Base-by-base conservation (phyloP, 2,797 vertebrate genomes). In the Eulemur mongoz region DNA sequence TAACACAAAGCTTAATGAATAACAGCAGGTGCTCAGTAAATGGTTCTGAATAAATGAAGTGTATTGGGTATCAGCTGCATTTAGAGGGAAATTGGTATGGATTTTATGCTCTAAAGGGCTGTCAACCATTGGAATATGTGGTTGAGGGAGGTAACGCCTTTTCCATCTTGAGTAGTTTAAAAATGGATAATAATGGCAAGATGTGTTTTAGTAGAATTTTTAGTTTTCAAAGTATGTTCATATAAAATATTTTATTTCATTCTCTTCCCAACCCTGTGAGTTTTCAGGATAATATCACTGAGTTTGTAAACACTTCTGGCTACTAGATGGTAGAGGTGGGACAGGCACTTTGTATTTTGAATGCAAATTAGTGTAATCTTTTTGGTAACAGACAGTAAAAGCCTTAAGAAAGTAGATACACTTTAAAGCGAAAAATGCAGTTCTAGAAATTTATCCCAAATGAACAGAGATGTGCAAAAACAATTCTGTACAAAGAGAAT, bases 171-270 rank as follows among this genome's bases (percentile, higher is more conserved):
- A 10, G 40, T 93, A 25, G 15, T 72, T 83, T 75, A 93, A 92
- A 93, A 59, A 89, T 54, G 32, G 43, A 27, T 78, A 84, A 87
- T 63, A 79, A 93, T 27, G 22, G 15, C 4, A 83, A 45, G 27
- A 4, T 12, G 17, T 14, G 2, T 81, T 94, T 93, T 90, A 75
- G 76, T 30, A 69, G 5, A 23, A 67, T 23, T 76, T 92, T 92
- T 35, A 80, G 35, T 76, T 87, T 80, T 90, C 23, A 65, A 88
- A 70, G 22, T 65, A 90, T 88, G 73, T 84, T 92, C 48, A 84
- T 70, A 91, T 50, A 75, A 76, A 94, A 20, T 78, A 78, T 48
- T 82, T 95, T 48, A 91, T 54, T 92, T 90, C 32, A 70, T 91
- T 91, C 6, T 43, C 82, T 88, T 87, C 22, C 13, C 27, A 78